A percentile compares a stretch with the other conserved stretches of the same genome.
phyloP scores from a whole-genome alignment of 2,113 vertebrate species.

The human region DNA sequence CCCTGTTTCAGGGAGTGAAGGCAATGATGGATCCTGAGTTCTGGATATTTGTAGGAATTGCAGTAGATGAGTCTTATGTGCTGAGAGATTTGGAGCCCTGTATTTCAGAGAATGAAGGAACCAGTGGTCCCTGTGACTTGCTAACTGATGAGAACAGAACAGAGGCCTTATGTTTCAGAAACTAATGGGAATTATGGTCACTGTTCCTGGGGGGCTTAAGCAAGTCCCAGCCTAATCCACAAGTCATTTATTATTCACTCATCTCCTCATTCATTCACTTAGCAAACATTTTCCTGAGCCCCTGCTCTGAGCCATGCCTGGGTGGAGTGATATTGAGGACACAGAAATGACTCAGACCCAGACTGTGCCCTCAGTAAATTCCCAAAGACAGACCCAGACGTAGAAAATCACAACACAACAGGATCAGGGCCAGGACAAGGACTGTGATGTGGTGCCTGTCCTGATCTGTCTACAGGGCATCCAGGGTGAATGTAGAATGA shows the following conservation, averaged over 20 bases:
- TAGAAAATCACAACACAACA: background rate
- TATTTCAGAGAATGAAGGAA: background rate
- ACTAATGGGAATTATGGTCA: background rate
- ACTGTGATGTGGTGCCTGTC: fast-evolving
- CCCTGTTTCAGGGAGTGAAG: background rate
- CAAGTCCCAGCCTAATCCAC: background rate
- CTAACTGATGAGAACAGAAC: background rate
- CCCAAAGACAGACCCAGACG: slow-evolving; percentile 1
- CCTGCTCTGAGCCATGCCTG: background rate
- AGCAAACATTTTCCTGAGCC: background rate
- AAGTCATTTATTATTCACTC: background rate
- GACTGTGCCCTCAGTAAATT: background rate
- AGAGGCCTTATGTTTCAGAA: background rate
- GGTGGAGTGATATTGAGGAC: background rate
- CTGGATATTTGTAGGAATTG: background rate
- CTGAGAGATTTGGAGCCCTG: background rate
- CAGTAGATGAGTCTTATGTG: background rate
- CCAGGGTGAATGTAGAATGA: background rate
- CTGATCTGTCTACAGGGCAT: background rate
- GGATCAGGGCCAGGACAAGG: background rate
- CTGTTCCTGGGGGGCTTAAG: background rate
- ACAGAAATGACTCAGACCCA: slow-evolving; percentile 23
- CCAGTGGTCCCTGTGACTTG: background rate
- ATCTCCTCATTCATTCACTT: background rate
- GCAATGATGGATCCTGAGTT: background rate